Evolutionary conservation across 2,888 invertebrate species (phyloP).

Genomic region (Bellardia pandia): DNA sequence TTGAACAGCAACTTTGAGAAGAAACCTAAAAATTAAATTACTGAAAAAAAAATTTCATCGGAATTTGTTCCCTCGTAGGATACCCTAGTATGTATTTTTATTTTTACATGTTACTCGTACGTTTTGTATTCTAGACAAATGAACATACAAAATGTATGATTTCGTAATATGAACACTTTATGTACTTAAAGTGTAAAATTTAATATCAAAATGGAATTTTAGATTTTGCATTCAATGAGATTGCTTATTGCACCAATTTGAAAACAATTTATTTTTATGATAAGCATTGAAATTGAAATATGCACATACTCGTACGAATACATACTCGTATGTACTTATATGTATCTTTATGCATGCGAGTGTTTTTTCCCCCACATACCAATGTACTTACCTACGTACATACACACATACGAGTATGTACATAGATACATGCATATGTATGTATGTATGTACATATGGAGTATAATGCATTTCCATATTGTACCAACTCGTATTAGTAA

Average conservation of each 20-base stretch:
- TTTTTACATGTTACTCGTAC: background rate
- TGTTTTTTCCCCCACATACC: background rate
- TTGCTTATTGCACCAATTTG: constrained; percentile 59
- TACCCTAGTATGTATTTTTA: no score
- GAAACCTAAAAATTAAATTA: no score
- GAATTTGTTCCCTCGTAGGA: no score
- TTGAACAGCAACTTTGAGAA: no score
- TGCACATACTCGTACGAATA: background rate
- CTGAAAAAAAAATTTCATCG: no score
- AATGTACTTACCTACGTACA: no score
- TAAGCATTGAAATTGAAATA: constrained; percentile 56
- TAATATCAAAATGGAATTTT: constrained; percentile 60
- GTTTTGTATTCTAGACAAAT: constrained; percentile 26
- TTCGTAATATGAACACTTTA: constrained; percentile 41
- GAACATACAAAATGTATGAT: constrained; percentile 40
- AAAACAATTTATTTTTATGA: constrained; percentile 67
- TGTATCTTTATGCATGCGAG: background rate
- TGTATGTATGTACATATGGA: no score
- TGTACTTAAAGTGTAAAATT: constrained; percentile 57
- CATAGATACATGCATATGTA: no score
- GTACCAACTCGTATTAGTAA: constrained; percentile 8
- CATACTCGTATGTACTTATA: background rate
- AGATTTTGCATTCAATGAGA: constrained; percentile 49
- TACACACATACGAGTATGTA: no score
- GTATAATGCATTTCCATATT: background rate